phyloP scores from a whole-genome alignment of 2,797 vertebrate genomes.

The Cercopithecus mitis region DNA sequence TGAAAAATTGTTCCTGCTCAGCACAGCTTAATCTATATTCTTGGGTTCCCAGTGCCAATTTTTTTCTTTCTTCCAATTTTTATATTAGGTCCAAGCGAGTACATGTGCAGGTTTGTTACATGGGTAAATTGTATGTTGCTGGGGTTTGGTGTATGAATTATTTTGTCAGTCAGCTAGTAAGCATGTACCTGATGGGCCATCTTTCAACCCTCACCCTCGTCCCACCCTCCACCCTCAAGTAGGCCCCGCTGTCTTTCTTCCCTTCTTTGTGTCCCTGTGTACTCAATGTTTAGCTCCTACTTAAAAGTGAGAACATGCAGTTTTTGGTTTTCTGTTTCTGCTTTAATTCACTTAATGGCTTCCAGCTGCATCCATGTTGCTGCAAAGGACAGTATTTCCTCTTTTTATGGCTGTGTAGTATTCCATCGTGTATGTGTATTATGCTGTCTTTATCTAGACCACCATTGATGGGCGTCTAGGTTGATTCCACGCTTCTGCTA shows the following conservation, averaged over 20 bases:
- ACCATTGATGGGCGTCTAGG: neutral
- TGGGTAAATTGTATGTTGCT: neutral
- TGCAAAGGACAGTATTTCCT: neutral
- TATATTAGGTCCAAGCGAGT: neutral
- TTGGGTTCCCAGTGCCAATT: neutral
- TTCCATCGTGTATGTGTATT: neutral
- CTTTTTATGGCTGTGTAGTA: neutral
- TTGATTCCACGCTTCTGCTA: neutral
- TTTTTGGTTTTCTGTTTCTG: neutral
- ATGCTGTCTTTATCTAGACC: neutral
- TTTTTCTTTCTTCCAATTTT: neutral
- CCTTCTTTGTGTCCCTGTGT: neutral
- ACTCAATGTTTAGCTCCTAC: neutral
- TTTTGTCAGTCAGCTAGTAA: neutral
- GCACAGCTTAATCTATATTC: neutral
- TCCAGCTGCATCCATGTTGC: neutral
- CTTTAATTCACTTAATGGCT: neutral
- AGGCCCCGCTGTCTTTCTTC: neutral
- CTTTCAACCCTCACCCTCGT: neutral
- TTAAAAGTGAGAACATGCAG: neutral
- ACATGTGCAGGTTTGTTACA: neutral
- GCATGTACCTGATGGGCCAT: neutral
- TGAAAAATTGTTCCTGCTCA: slow-evolving; percentile 41
- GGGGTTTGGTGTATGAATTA: neutral
- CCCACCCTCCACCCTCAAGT: neutral